Base-by-base conservation (phyloP, 2,888 invertebrate species). In the Hirtodrosophila confusa region DNA sequence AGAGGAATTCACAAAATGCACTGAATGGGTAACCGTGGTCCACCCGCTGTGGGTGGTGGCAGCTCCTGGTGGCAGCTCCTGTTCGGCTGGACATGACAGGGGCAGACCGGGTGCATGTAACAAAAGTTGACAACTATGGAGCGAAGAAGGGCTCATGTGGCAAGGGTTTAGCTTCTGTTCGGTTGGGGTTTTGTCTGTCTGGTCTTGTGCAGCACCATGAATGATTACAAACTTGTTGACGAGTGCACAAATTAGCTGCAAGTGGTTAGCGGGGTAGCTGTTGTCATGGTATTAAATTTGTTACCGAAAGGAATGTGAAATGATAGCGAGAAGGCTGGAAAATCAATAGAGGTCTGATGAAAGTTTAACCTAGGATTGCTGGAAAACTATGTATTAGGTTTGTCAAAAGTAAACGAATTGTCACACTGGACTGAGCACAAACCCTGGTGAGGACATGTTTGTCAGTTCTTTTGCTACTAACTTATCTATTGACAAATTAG, bases 201-300 rank as follows among this genome's bases (percentile, higher is more conserved):
- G 67, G 56, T 65, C 60, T 50, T 67, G 54, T 67, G 40, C 54
- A 56, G 62, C 48, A 57, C 65, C 56, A 65, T 70, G 78, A 77
- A 75, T 77, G 77, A 77, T 77, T 78, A 75, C 75, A 71, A 77
- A 71, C 65, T 77, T 75, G 77, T 78, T 77, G 78, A 72, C 75
- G 67, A 75, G 71, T 65, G 67, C 69, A 17, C 17, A 76, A 76
- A 77, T 77, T 74, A 77, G 78, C 66, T 58, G 53, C 44, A 56
- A 58, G 62, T 37, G 48, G 45, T 36, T 35, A 33, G 10, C 2
- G 43, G 10, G 5, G 5, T 43, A 60, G 49, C 37, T 29, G 53
- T 57, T 61, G 56, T 50, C 62, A 57, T 50, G 72, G 48, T 53
- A 36, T 54, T 47, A 45, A 54, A 50, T 39, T 51, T 58, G 62